These are phyloP conservation scores for Manduca sexta DNA, from an alignment of 1,140 invertebrate species.

Conservation along the genomic window DNA sequence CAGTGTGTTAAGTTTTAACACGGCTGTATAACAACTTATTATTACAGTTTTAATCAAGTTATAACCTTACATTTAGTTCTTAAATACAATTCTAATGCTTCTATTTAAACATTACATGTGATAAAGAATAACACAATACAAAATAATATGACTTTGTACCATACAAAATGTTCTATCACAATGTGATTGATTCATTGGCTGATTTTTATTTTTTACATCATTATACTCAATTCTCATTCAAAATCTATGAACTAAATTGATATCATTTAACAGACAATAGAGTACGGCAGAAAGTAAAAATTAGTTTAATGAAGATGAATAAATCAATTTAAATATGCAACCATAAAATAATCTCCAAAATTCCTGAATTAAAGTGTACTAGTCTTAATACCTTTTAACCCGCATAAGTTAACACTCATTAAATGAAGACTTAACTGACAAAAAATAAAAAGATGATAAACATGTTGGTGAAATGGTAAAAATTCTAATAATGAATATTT, in stretches of 20 bases:
- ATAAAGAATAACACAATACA: neutral
- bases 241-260: too few species aligned
- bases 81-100: too few species aligned
- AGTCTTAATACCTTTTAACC: slow-evolving; percentile 14
- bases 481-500: slow-evolving; percentile 15
- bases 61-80: too few species aligned
- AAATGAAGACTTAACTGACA: slow-evolving; percentile 1
- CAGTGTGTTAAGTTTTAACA: too few species aligned
- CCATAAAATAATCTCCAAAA: slow-evolving; percentile 15
- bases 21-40: too few species aligned
- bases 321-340: neutral
- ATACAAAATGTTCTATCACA: neutral
- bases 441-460: slow-evolving; percentile 21
- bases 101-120: too few species aligned
- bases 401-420: slow-evolving; percentile 11
- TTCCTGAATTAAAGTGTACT: neutral
- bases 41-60: too few species aligned
- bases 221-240: too few species aligned
- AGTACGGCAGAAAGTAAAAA: too few species aligned
- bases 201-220: neutral
- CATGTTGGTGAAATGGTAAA: slow-evolving; percentile 19
- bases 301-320: too few species aligned
- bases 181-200: neutral
- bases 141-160: neutral
- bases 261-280: too few species aligned